These are phyloP conservation scores for Danio rerio DNA, from an alignment of 2,113 vertebrate species.

Conservation along the genomic window GRCz12tu NC_133178.1:36262501-36263000, in stretches of 20 bases:
- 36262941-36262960: too few species aligned
- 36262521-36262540: slow-evolving; percentile 59
- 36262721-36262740: slow-evolving; percentile 34
- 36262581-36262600: slow-evolving; percentile 21
- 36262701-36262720: slow-evolving; percentile 4
- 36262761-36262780: slow-evolving; percentile 45
- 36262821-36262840: slow-evolving; percentile 31
- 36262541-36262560: slow-evolving; percentile 33
- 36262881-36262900: not conserved
- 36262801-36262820: slow-evolving; percentile 44
- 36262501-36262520: slow-evolving; percentile 66
- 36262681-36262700: not conserved
- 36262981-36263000: too few species aligned
- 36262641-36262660: slow-evolving; percentile 5
- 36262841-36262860: not conserved
- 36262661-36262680: slow-evolving; percentile 16
- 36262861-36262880: not conserved
- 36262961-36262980: too few species aligned
- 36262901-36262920: not conserved
- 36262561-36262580: slow-evolving; percentile 32
- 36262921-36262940: too few species aligned
- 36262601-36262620: not conserved
- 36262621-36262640: not conserved
- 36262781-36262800: slow-evolving; percentile 48
- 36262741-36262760: slow-evolving; percentile 51